Evolutionary conservation across 1,140 invertebrate species (phyloP), one percentile per base, ranked within the genome.

Genomic region (Polypedilum pembai): DNA sequence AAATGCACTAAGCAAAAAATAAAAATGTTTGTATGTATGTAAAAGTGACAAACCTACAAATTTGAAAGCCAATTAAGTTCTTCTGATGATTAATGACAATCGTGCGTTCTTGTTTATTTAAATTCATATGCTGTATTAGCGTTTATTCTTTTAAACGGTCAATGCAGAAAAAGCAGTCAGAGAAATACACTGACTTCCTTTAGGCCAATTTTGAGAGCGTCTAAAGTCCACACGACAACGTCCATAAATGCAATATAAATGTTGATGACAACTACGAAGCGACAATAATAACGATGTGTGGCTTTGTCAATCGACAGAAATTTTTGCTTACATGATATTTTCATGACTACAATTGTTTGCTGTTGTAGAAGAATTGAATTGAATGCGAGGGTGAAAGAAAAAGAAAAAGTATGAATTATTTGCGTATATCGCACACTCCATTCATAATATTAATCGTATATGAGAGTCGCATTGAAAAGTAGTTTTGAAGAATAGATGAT

Each of bases 71-170:
- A 56, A 56, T 56, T 56, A 56, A 56, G 45, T 8, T 33, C 12
- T 56, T 56, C n/a, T 56, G 45, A 56, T 56, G 45, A 56, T 56
- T 56, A 56, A 56, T 56, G 45, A 56, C 45, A 56, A n/a, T 56
- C 45, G 45, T 56, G 45, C 45, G 45, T 56, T 56, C 45, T 56
- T 56, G 45, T 56, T 56, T 15, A 56, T 56, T 56, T 56, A 56
- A 56, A 56, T 56, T 56, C 45, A 56, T 56, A 56, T 56, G 45
- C 45, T 56, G 45, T 56, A 56, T 56, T 56, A 56, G 45, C 45
- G 15, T 56, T 33, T 56, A 56, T 56, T 56, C 45, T 56, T 56
- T 56, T 15, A 56, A 56, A n/a, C 45, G 45, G n/a, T 56, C n/a
- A 56, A n/a, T n/a, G 45, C 45, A 56, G 12, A 56, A 56, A 56